phyloP scores from a whole-genome alignment of 2,888 invertebrate genomes.

The Amblyjoppa fuscipennis region DNA sequence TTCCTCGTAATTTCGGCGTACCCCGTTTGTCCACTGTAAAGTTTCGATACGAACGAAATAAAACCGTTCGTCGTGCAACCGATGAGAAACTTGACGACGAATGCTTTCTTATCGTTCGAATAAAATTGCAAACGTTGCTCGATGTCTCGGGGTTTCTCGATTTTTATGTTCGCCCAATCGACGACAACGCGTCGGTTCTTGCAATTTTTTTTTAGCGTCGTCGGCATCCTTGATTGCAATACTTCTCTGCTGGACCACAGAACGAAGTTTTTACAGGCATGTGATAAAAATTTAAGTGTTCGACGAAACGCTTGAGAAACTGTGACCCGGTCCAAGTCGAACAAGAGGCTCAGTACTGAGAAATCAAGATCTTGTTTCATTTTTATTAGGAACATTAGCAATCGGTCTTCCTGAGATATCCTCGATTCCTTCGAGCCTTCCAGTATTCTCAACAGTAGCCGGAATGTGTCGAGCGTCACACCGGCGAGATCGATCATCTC shows the following conservation, averaged over 20 bases:
- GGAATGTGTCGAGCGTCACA: conserved; percentile 36
- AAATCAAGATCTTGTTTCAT: conserved; percentile 65
- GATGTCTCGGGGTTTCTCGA: conserved; percentile 53
- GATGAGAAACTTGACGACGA: conserved; percentile 60
- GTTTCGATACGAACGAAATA: conserved; percentile 63
- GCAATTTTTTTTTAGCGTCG: conserved; percentile 46
- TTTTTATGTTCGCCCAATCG: conserved; percentile 63
- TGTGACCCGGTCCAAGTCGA: conserved; percentile 65
- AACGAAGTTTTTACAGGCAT: conserved; percentile 54
- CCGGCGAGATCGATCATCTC: conserved; percentile 48
- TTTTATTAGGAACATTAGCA: conserved; percentile 58
- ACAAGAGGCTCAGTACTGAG: conserved; percentile 62
- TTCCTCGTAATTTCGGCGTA: conserved; percentile 65
- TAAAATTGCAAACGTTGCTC: conserved; percentile 58
- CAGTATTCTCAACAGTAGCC: conserved; percentile 28
- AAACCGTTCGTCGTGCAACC: conserved; percentile 60
- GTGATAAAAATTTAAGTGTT: conserved; percentile 57
- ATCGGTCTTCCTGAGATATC: conserved; percentile 17
- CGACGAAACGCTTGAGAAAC: conserved; percentile 66
- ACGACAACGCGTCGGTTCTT: conserved; percentile 62
- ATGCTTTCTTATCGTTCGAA: conserved; percentile 65
- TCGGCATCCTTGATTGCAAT: conserved; percentile 55
- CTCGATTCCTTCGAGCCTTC: neutral
- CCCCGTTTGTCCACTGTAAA: conserved; percentile 62
- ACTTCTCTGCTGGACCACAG: conserved; percentile 56